These are phyloP conservation scores for Danio jaintianensis DNA, from an alignment of 2,797 vertebrate species.

Conservation along the genomic window DNA sequence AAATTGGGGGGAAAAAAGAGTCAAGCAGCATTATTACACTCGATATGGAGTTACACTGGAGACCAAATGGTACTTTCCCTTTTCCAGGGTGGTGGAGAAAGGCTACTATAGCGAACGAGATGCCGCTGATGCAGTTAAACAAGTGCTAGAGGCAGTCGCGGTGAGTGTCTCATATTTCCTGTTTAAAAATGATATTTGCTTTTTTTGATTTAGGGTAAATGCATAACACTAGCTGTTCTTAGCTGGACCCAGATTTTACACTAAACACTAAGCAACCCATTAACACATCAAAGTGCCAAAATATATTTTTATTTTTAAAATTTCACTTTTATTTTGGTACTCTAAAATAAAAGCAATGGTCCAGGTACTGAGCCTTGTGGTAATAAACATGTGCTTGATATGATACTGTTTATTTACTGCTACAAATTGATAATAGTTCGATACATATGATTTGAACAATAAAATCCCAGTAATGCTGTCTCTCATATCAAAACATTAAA, in stretches of 20 bases:
- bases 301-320: no score
- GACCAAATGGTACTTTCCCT: slow-evolving; percentile 38
- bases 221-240: neutral
- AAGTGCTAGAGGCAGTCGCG: slow-evolving; percentile 87
- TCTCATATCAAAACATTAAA: no score
- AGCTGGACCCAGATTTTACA: neutral
- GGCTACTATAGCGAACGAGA: slow-evolving; percentile 89
- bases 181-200: neutral
- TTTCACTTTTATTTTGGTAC: neutral
- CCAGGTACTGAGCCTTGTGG: no score
- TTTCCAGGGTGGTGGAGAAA: slow-evolving; percentile 86
- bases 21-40: slow-evolving; percentile 2
- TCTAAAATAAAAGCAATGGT: no score
- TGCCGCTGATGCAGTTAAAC: slow-evolving; percentile 86
- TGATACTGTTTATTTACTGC: no score
- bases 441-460: no score
- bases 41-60: slow-evolving; percentile 4
- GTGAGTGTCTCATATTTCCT: slow-evolving; percentile 74
- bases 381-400: no score
- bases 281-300: neutral
- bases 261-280: neutral
- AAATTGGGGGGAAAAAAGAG: slow-evolving; percentile 23
- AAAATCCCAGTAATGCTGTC: no score
- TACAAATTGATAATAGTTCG: no score
- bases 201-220: neutral